Evolutionary conservation across 2,113 vertebrate species (phyloP), one percentile per base, ranked within the genome.

Genomic region (Ceuthmochares aereus): DNA sequence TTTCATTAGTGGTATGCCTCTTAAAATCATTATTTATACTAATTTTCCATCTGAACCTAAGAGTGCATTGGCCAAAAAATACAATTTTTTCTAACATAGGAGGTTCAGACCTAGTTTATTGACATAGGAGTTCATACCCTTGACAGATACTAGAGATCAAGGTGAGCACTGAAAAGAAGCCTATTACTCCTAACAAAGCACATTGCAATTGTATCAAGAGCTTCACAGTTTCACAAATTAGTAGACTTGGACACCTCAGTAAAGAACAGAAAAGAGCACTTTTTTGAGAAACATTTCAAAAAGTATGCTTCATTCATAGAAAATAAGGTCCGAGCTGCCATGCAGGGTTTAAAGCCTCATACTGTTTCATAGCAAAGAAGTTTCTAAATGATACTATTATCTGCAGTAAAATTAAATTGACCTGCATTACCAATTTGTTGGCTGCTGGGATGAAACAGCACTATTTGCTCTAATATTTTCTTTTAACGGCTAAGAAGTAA

Each of bases 331-430:
- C 13, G 5, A 67, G 55, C 22, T 51, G 55, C 60, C 22, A 12
- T 34, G 22, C 20, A 37, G 42, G 6, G 17, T 63, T 87, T 82
- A 78, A 64, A 69, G 60, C 51, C 56, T 37, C 49, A 26, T 78
- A 58, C 49, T 54, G 30, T 63, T 90, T 83, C 58, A 51, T 45
- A 77, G 66, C 23, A 69, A 86, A 86, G 59, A 77, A 88, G 62
- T 55, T 11, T 23, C 80, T 89, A 66, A 69, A 84, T 58, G 10
- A 25, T 92, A 45, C 58, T 68, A 49, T 73, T 83, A 77, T 12
- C 37, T 74, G 37, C 75, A 70, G 59, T 83, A 90, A 88, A 94
- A 92, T 92, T 90, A 94, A 92, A 92, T 91, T 90, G 91, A 86
- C 52, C 64, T 29, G 22, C 43, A 10, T 68, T 77, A 78, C 10